Evolutionary conservation across 2,888 invertebrate species (phyloP).

Genomic region (Ophion ventricosus): DNA sequence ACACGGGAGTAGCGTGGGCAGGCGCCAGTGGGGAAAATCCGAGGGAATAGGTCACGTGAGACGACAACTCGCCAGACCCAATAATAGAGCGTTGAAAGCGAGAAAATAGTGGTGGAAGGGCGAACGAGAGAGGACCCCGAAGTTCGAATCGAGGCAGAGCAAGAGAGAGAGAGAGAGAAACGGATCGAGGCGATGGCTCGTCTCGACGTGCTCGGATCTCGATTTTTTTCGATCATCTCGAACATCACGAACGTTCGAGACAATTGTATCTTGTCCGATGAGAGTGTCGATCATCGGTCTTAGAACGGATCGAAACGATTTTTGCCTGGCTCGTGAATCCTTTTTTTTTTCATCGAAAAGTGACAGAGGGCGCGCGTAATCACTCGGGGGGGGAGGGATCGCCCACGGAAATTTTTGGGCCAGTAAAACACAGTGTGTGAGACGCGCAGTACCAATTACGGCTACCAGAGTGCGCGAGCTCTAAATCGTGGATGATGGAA

Average conservation of each 20-base stretch:
- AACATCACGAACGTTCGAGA: slow-evolving; percentile 16
- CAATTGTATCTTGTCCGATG: slow-evolving; percentile 20
- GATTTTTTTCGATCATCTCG: slow-evolving; percentile 42
- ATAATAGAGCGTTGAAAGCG: slow-evolving; percentile 43
- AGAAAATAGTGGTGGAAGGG: slow-evolving; percentile 54
- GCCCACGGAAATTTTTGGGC: not conserved
- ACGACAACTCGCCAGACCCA: slow-evolving; percentile 24
- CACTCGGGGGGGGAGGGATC: slow-evolving; percentile 4
- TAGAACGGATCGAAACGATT: not conserved
- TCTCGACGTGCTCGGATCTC: slow-evolving; percentile 34
- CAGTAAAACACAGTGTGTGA: not conserved
- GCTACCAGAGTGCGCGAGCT: slow-evolving; percentile 15
- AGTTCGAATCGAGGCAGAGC: slow-evolving; percentile 27
- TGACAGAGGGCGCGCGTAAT: slow-evolving; percentile 26
- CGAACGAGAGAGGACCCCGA: slow-evolving; percentile 23
- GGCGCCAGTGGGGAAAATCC: slow-evolving; percentile 42
- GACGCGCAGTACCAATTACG: slow-evolving; percentile 9
- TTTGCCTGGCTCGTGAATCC: not conserved
- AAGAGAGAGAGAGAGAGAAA: slow-evolving; percentile 23
- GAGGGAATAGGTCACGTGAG: slow-evolving; percentile 58
- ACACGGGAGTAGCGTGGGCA: slow-evolving; percentile 7
- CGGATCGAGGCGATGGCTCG: slow-evolving; percentile 43
- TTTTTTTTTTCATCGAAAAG: slow-evolving; percentile 18
- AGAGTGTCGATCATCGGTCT: slow-evolving; percentile 8
- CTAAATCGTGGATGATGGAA: not conserved